Base-by-base conservation (phyloP, 2,113 vertebrate species). In the Plectropomus leopardus region DNA sequence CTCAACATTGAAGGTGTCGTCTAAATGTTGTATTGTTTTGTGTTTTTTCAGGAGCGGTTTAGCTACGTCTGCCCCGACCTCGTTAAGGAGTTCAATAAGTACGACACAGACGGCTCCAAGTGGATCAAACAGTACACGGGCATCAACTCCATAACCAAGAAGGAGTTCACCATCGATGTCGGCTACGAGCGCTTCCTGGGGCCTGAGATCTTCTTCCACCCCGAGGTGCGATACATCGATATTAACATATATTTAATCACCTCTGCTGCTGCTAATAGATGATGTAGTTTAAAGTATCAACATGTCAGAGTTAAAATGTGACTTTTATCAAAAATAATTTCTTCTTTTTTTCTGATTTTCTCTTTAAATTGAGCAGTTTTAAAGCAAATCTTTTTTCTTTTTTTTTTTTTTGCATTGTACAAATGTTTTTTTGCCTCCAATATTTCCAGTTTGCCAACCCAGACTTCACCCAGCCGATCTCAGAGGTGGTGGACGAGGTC, bases 41-140 rank as follows among this genome's bases (percentile, higher is more conserved):
- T 30, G 42, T 28, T 36, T 19, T 58, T 13, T 4, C n/a, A 99
- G 98, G 98, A 99, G 80, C 97, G 98, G 51, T 99, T 96, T 93
- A 98, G 97, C 93, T 99, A 99, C 2, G 97, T 99, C 70, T 99
- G 98, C 91, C 98, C 98, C 1, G 98, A 99, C 88, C 96, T 99
- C 82, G 98, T 99, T 61, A 99, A 99, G 94, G 98, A 99, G 94
- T 99, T 99, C 88, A 99, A 92, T 90, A 99, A 99, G 92, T 99
- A 99, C 73, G 98, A 99, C 90, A 97, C 96, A 69, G 98, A 99
- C 78, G 96, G 96, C 88, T 96, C 96, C 70, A 99, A 99, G 90
- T 99, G 98, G 98, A 98, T 99, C 94, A 99, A 99, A 88, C 98
- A 99, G 83, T 97, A 98, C 96, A 99, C 97, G 28, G 98, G 98